A percentile compares a stretch with the other conserved stretches of the same genome.
Conservation (phyloP, 2,888 invertebrate species). For the Lamellibrachia satsuma region DNA sequence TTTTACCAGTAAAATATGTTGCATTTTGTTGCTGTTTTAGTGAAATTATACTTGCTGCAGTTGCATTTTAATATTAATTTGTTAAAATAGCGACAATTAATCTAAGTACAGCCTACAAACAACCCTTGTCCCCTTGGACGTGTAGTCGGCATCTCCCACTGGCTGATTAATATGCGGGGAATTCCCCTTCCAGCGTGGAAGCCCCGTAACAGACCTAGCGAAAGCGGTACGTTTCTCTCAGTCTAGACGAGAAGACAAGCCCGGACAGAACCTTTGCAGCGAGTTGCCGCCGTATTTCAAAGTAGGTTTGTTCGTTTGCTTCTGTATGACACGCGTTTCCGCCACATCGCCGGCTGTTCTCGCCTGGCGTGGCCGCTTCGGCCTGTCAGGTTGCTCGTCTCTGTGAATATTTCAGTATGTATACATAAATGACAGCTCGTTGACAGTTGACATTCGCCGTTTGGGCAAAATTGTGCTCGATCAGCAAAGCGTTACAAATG, state of each 20-base stretch:
- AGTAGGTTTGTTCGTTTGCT: constrained; percentile 2
- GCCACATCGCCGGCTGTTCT: background rate
- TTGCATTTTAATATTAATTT: background rate
- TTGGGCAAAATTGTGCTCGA: background rate
- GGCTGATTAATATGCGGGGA: background rate
- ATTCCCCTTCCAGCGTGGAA: constrained; percentile 12
- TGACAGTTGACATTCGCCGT: background rate
- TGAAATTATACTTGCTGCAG: background rate
- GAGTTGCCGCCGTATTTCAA: background rate
- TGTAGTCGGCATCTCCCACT: background rate
- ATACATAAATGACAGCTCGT: background rate
- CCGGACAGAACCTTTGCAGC: background rate
- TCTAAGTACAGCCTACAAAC: background rate
- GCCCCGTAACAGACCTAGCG: background rate
- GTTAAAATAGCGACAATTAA: background rate
- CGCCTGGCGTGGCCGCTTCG: background rate
- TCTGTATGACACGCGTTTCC: background rate
- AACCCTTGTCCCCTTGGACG: background rate
- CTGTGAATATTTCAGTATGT: background rate
- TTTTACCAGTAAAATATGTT: background rate
- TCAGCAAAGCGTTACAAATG: background rate
- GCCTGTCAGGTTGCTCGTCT: background rate
- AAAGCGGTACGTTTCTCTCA: background rate
- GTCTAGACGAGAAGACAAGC: background rate
- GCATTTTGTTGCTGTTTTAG: background rate